Percentiles rank a stretch among this genome's conserved stretches.
Evolutionary conservation across 2,888 invertebrate genomes (phyloP).

Genomic region (Mimumesa dahlbomi): DNA sequence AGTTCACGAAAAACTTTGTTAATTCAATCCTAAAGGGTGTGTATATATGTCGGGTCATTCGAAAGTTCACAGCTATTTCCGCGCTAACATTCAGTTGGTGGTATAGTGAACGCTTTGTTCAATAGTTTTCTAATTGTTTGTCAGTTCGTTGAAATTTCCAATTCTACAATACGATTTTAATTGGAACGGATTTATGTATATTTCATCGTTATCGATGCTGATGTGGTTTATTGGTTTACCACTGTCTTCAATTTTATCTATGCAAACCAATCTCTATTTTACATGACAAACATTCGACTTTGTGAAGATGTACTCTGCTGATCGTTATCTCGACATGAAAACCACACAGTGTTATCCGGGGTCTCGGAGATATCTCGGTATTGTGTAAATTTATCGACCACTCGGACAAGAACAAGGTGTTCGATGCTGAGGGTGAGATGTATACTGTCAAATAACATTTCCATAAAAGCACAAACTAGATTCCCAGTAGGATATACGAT

Average conservation of each 20-base stretch:
- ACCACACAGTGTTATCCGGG: conserved; percentile 45
- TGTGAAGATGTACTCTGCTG: conserved; percentile 33
- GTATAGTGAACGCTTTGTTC: too few species aligned
- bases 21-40: too few species aligned
- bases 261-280: conserved; percentile 42
- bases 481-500: conserved; percentile 31
- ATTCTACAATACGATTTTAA: not conserved
- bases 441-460: conserved; percentile 25
- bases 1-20: too few species aligned
- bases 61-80: too few species aligned
- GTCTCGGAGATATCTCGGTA: conserved; percentile 54
- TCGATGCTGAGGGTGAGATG: conserved; percentile 32
- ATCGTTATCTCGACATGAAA: conserved; percentile 53
- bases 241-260: conserved; percentile 25
- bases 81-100: too few species aligned
- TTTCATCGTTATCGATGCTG: too few species aligned
- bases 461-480: conserved; percentile 29
- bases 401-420: conserved; percentile 49
- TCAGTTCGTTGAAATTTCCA: not conserved
- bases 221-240: conserved; percentile 1
- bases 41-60: too few species aligned
- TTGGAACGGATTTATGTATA: not conserved
- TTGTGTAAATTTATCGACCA: conserved; percentile 56
- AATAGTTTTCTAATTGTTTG: not conserved
- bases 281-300: conserved; percentile 48